A percentile compares a stretch with the other conserved stretches of the same genome.
Evolutionary conservation across 2,797 vertebrate species (phyloP).

Genomic region (Eidolon dupreanum): DNA sequence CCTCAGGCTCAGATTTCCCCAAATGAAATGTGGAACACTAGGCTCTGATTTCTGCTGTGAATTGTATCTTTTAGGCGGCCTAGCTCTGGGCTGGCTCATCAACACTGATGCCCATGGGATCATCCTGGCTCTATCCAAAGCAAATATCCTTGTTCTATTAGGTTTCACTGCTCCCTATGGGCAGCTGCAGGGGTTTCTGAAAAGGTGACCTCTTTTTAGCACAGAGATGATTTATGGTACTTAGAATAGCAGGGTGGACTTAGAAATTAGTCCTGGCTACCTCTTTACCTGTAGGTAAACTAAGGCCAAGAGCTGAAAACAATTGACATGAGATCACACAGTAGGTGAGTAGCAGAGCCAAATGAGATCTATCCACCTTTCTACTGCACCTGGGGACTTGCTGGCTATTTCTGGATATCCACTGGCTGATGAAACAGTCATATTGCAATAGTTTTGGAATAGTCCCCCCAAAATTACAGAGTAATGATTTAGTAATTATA

Average conservation of each 20-base stretch:
- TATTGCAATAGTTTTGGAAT: background rate
- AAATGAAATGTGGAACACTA: background rate
- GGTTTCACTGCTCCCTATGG: background rate
- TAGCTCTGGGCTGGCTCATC: background rate
- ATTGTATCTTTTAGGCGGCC: background rate
- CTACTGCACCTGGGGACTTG: background rate
- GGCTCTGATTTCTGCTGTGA: background rate
- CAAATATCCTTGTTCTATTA: background rate
- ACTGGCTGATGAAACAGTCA: background rate
- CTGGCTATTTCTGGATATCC: background rate
- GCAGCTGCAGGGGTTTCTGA: background rate
- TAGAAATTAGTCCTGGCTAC: background rate
- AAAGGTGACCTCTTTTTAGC: conserved; percentile 36
- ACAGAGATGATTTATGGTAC: background rate
- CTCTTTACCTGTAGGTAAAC: background rate
- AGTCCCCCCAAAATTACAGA: no score
- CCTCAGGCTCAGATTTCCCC: background rate
- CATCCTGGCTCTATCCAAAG: background rate
- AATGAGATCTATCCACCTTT: background rate
- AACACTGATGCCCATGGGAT: background rate
- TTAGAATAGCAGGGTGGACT: background rate
- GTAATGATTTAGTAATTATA: no score
- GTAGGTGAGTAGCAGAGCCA: background rate
- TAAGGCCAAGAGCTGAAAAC: background rate
- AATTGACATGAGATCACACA: accelerated